Evolutionary conservation across 2,113 vertebrate genomes (phyloP).

Genomic region (Pardalotus punctatus): DNA sequence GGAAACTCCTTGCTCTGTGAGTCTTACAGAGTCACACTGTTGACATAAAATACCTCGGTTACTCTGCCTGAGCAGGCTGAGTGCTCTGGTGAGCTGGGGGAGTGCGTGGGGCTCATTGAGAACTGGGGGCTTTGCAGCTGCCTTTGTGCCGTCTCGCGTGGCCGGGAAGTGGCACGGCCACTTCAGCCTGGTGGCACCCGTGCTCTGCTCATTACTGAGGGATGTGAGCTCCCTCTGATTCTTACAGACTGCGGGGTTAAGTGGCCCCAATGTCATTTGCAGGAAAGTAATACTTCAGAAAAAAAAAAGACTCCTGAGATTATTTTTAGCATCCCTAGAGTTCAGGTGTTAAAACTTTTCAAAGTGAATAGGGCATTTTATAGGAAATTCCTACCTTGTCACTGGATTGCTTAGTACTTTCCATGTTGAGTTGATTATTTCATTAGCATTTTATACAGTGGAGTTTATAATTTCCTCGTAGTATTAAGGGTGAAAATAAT

Average conservation of each 20-base stretch:
- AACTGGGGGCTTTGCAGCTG: accelerated
- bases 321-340: background rate
- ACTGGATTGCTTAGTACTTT: background rate
- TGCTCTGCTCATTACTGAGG: background rate
- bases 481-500: background rate
- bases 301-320: background rate
- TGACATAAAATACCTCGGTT: background rate
- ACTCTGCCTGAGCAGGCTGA: background rate
- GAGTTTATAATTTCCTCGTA: background rate
- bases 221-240: background rate
- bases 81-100: background rate
- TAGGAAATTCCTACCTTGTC: background rate
- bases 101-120: too few species aligned
- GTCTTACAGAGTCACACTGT: background rate
- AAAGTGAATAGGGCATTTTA: background rate
- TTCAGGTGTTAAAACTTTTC: background rate
- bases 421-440: background rate
- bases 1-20: background rate
- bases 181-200: background rate
- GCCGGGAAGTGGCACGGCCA: accelerated
- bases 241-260: background rate
- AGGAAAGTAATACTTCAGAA: background rate
- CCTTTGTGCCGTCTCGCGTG: accelerated
- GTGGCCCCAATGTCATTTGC: background rate
- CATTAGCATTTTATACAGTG: background rate